phyloP scores from a whole-genome alignment of 2,888 invertebrate species.

The Cryptophagus acutangulus region DNA sequence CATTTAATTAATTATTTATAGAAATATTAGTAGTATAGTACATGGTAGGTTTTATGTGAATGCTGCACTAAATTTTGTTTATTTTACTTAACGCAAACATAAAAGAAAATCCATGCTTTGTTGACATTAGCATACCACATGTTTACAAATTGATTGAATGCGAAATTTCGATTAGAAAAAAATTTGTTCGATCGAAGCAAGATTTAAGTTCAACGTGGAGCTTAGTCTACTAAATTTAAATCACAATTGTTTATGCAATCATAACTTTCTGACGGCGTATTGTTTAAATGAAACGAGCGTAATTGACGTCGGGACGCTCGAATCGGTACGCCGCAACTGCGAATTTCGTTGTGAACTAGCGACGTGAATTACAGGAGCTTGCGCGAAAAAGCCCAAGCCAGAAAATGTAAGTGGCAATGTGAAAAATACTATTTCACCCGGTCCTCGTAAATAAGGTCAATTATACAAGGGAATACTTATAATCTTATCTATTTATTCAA shows the following conservation, averaged over 20 bases:
- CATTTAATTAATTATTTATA: no score
- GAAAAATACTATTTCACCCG: not conserved
- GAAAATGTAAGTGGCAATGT: not conserved
- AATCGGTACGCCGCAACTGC: not conserved
- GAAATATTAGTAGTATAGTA: no score
- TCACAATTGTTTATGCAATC: not conserved
- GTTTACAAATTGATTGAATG: not conserved
- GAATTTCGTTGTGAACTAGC: not conserved
- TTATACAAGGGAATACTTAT: no score
- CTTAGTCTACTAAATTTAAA: not conserved
- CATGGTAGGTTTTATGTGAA: no score
- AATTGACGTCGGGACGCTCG: constrained; percentile 1
- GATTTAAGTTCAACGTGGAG: no score
- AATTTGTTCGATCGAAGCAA: no score
- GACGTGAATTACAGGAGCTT: not conserved
- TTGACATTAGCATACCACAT: not conserved
- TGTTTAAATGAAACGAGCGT: not conserved
- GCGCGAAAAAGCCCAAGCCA: not conserved
- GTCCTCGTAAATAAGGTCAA: not conserved
- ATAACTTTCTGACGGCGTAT: no score
- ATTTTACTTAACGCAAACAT: no score
- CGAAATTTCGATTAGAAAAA: not conserved
- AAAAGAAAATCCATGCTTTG: not conserved
- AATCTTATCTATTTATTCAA: no score
- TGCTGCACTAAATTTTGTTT: no score